Percentiles rank a stretch among this genome's conserved stretches.
phyloP scores from a whole-genome alignment of 2,797 vertebrate genomes.

The Megaceryle alcyon region DNA sequence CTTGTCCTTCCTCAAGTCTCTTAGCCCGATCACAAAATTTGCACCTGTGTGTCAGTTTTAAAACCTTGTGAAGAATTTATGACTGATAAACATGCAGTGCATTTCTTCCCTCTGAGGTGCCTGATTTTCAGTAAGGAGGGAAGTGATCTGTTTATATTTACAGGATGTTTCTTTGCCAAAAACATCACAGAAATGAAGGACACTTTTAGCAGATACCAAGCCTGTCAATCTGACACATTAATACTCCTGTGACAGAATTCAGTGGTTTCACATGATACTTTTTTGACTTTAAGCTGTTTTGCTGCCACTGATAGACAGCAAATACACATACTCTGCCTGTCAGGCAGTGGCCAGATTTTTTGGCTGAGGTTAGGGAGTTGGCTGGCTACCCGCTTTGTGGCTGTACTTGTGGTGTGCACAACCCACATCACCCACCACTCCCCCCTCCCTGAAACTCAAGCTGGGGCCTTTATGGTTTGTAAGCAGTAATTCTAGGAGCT shows the following conservation, averaged over 20 bases:
- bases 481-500: constrained; percentile 74
- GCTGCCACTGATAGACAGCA: background rate
- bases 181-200: constrained; percentile 39
- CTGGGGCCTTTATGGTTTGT: constrained; percentile 68
- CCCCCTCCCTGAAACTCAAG: constrained; percentile 57
- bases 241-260: background rate
- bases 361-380: constrained; percentile 49
- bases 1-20: background rate
- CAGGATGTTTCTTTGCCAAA: constrained; percentile 41
- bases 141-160: constrained; percentile 61
- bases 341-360: constrained; percentile 56
- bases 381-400: constrained; percentile 21
- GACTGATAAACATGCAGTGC: constrained; percentile 18
- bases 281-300: background rate
- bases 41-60: background rate
- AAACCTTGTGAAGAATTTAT: constrained; percentile 31
- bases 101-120: constrained; percentile 35
- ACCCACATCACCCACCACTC: background rate
- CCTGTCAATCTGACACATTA: background rate
- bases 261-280: constrained; percentile 34
- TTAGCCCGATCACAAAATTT: background rate
- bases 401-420: constrained; percentile 27
- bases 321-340: background rate
- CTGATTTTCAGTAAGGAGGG: constrained; percentile 42
- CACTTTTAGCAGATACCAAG: constrained; percentile 39